Evolutionary conservation across 2,797 vertebrate species (phyloP).

Genomic region (Smutsia gigantea): DNA sequence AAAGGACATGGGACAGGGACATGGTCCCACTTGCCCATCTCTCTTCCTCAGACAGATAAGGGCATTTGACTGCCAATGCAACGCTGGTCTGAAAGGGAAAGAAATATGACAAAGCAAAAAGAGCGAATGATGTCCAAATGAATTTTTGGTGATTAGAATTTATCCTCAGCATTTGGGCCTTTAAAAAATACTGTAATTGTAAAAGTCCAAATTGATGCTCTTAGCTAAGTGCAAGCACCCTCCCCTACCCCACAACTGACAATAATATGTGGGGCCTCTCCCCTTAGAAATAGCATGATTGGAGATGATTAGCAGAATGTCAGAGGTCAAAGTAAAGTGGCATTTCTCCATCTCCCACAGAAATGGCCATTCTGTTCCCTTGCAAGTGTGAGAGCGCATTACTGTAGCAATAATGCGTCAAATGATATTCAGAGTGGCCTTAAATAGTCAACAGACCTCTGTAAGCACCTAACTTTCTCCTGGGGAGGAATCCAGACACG

Average conservation of each 20-base stretch:
- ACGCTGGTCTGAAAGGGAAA: neutral
- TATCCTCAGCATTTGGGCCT: neutral
- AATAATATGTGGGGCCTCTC: neutral
- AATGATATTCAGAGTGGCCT: slow-evolving; percentile 59
- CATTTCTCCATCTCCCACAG: neutral
- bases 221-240: neutral
- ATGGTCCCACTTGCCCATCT: neutral
- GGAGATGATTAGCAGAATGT: neutral
- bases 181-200: slow-evolving; percentile 26
- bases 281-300: neutral
- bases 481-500: neutral
- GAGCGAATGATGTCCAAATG: neutral
- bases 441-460: slow-evolving; percentile 61
- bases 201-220: neutral
- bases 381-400: neutral
- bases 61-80: neutral
- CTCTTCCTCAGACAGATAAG: neutral
- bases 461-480: slow-evolving; percentile 8
- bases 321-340: neutral
- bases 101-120: neutral
- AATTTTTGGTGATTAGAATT: neutral
- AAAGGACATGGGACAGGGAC: neutral
- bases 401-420: neutral
- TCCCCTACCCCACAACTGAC: neutral
- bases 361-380: neutral